phyloP scores from a whole-genome alignment of 2,113 vertebrate species.

The Polypterus senegalus region DNA sequence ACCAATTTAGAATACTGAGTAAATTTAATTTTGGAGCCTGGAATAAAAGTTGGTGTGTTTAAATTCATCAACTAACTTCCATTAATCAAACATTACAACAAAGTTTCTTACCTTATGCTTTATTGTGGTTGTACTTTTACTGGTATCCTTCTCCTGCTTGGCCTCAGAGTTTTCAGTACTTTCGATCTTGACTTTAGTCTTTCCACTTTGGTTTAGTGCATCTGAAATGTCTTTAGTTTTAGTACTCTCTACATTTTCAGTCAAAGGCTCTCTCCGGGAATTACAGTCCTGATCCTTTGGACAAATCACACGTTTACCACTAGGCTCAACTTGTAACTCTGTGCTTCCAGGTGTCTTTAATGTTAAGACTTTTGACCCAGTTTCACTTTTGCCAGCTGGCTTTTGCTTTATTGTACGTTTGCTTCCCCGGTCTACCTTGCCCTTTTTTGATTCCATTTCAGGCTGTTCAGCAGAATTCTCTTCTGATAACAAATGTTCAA shows the following conservation, averaged over 20 bases:
- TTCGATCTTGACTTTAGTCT: too few species aligned
- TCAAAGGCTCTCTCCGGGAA: constrained; percentile 26
- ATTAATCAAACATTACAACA: too few species aligned
- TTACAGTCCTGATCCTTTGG: constrained; percentile 15
- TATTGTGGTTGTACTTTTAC: too few species aligned
- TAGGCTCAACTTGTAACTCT: constrained; percentile 42
- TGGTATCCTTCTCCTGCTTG: too few species aligned
- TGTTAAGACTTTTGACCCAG: constrained; percentile 14
- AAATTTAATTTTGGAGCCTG: too few species aligned
- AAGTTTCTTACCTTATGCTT: too few species aligned
- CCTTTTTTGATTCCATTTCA: constrained; percentile 41
- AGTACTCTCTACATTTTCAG: constrained; percentile 23
- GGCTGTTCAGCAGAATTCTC: constrained; percentile 22
- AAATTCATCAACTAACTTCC: too few species aligned
- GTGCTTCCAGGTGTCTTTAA: constrained; percentile 7
- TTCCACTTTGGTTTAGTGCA: not conserved
- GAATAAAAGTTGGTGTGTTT: too few species aligned
- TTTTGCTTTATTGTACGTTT: constrained; percentile 58
- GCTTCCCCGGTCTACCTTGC: constrained; percentile 56
- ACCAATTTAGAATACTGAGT: too few species aligned
- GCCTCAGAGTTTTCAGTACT: too few species aligned
- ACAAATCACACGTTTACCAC: constrained; percentile 32
- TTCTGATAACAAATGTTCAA: constrained; percentile 21
- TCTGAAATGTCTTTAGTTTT: not conserved
- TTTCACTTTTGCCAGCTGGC: constrained; percentile 31